Evolutionary conservation across 1,140 invertebrate genomes (phyloP).

Genomic region (Cherax destructor): DNA sequence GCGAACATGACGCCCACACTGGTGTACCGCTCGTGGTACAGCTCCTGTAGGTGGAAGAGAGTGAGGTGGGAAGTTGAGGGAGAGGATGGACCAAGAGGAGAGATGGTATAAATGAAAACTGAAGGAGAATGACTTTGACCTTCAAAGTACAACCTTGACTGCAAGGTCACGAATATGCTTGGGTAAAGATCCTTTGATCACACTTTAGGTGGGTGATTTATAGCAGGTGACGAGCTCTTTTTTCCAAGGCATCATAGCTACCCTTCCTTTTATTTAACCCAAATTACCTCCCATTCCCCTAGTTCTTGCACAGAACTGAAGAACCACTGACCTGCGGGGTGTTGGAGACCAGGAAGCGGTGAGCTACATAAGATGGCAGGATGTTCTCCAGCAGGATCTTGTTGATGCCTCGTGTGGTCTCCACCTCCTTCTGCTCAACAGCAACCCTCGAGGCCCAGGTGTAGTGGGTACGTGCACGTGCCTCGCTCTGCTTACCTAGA

Average conservation of each 20-base stretch:
- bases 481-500: constrained; percentile 90
- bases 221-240: too few relatives aligned
- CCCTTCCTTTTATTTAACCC: too few relatives aligned
- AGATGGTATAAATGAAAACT: neutral
- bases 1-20: constrained; percentile 98
- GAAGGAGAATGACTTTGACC: too few relatives aligned
- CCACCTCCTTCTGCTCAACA: constrained; percentile 94
- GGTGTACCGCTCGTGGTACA: constrained; percentile 96
- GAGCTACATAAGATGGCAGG: constrained; percentile 95
- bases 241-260: too few relatives aligned
- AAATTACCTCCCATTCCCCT: too few relatives aligned
- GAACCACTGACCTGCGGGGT: constrained; percentile 76
- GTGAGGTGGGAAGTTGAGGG: neutral
- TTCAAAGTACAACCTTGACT: too few relatives aligned
- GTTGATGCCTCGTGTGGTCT: constrained; percentile 96
- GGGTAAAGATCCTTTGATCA: too few relatives aligned
- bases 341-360: constrained; percentile 86
- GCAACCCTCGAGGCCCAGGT: constrained; percentile 94
- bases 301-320: too few relatives aligned
- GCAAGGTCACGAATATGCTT: too few relatives aligned
- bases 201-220: too few relatives aligned
- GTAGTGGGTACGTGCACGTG: constrained; percentile 90
- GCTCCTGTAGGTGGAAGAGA: constrained; percentile 79
- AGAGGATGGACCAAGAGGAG: neutral
- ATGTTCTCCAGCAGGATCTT: constrained; percentile 97